Percentiles rank a stretch among this genome's conserved stretches.
These are phyloP conservation scores for Peromyscus californicus DNA, from an alignment of 2,113 vertebrate species.

Conservation along the genomic window DNA sequence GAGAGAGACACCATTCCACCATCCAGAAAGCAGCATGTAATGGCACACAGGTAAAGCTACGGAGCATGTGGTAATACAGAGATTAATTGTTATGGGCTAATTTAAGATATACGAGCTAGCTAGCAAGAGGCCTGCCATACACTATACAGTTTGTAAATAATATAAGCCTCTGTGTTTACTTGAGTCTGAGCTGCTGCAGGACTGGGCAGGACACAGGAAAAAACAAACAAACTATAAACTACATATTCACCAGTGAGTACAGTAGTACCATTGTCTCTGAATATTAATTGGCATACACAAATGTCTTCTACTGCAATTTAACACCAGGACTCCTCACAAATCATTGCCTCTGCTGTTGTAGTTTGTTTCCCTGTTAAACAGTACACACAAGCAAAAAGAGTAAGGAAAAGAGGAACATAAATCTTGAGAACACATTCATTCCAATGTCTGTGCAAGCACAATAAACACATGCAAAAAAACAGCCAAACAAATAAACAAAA, in stretches of 20 bases:
- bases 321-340: neutral
- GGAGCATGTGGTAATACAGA: too few relatives aligned
- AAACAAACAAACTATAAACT: neutral
- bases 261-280: neutral
- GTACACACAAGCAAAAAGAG: neutral
- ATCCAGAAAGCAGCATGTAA: too few relatives aligned
- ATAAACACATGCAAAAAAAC: neutral
- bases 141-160: too few relatives aligned
- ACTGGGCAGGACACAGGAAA: neutral
- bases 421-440: neutral
- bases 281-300: neutral
- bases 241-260: neutral
- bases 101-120: too few relatives aligned
- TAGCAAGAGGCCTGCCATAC: too few relatives aligned
- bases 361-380: neutral
- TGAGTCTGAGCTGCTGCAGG: too few relatives aligned
- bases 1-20: too few relatives aligned
- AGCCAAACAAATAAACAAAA: too few relatives aligned
- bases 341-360: neutral
- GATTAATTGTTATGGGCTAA: too few relatives aligned
- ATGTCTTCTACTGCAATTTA: neutral
- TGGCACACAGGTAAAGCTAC: too few relatives aligned
- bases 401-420: neutral
- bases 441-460: neutral
- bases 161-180: too few relatives aligned